Evolutionary conservation across 2,113 vertebrate species (phyloP), one percentile per base, ranked within the genome.

Genomic region (Lagopus muta): DNA sequence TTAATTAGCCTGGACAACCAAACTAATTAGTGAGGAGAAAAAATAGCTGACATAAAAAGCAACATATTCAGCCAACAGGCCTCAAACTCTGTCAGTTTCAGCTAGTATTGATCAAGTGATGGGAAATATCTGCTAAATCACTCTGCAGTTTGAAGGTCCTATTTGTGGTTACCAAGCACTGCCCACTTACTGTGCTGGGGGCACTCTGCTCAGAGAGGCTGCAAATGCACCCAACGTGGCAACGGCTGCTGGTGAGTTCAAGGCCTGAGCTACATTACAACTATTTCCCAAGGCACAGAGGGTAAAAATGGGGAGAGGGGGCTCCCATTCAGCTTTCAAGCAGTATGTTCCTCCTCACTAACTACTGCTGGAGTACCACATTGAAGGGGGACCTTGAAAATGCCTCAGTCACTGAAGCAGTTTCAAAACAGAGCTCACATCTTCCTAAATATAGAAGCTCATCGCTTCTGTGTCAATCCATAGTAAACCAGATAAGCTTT

Each of bases 341-440:
- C 28, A 75, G 24, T 8, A 28, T 64, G 22, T 74, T 25, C 64
- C 14, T 21, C 18, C 8, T 60, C 50, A 22, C 10, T 13, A 75
- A 30, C 43, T 71, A 70, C 30, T 34, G 22, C 7, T 57, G 13
- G 7, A 60, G 42, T 43, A 48, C 38, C 27, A 38, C 25, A 30
- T 1, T 75, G 42, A 82, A 87, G 18, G 12, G 13, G 12, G 13
- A 74, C 12, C 6, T 79, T 32, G 40, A 11, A 54, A 85, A 79
- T 40, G 61, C 61, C 13, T 74, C 50, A 47, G 11, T 4, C 27
- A 43, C 43, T 86, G 36, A 67, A 43, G 22, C n/a, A 71, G 22
- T 50, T 92, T 92, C 70, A 84, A 82, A 84, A 8, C 20, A 91
- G 42, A 87, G 50, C 36, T 67, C 50, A 65, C 38, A 54, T 22